Base-by-base conservation (phyloP, 2,888 invertebrate genomes). In the Eristalis arbustorum region DNA sequence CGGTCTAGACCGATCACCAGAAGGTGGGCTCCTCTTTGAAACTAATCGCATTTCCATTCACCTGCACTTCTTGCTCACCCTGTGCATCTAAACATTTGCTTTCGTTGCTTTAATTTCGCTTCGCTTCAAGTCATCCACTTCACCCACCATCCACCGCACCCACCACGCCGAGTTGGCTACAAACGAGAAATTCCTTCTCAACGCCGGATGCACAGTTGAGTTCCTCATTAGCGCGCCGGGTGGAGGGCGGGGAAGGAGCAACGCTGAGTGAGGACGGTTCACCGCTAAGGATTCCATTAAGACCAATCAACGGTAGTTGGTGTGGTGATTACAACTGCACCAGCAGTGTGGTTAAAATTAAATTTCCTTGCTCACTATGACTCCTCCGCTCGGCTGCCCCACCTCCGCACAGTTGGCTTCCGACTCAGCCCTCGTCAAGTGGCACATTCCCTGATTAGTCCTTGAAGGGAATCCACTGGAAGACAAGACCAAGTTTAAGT, bases 11-110 rank as follows among this genome's bases (percentile, higher is more conserved):
- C 18, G 87, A 75, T 49, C 71, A 72, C 75, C 72, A 49, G 31
- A 83, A 87, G 85, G 88, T 85, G 79, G 77, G 85, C 67, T 82
- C 66, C 77, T 10, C 3, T 59, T 59, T 25, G 18, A 67, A 37
- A 64, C 31, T 37, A 49, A 34, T 49, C 34, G 18, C 0, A 4
- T 22, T 31, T 56, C n/a, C 18, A 59, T 76, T 28, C 28, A 14
- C 40, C 59, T 40, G n/a, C 11, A 0, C 34, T 37, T 40, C 18
- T 68, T 69, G 3, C 25, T 14, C 14, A 56, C 34, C 18, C 34
- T 57, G 18, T 49, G n/a, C 42, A 42, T n/a, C 25, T 25, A 25
- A 25, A 1, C 25, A 25, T 63, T 59, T 56, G 11, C 22, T 59
- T 22, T 3, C 23, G 25, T 5, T 42, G 3, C 42, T 23, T 25